These are phyloP conservation scores for Drosophila peninsularis DNA, from an alignment of 2,888 invertebrate species.

Conservation along the genomic window DNA sequence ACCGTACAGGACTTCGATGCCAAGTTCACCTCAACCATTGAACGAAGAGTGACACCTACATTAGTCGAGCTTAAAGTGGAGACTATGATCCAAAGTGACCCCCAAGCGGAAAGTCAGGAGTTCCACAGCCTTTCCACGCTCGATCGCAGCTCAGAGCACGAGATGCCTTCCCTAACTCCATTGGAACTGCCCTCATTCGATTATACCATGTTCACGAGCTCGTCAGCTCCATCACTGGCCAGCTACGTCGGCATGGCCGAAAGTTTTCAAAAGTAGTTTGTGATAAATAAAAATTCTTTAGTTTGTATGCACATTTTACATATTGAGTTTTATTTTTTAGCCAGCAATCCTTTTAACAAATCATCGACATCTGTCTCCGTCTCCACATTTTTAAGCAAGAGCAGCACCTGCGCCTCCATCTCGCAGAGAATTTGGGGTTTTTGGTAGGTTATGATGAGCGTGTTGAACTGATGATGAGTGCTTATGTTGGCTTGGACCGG, in stretches of 20 bases:
- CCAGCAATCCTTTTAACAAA: slow-evolving; percentile 79
- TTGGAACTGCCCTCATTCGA: slow-evolving; percentile 83
- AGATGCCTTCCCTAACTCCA: slow-evolving; percentile 81
- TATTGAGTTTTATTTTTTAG: slow-evolving; percentile 76
- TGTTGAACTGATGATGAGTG: slow-evolving; percentile 90
- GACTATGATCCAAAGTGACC: slow-evolving; percentile 40
- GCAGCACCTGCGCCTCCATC: slow-evolving; percentile 88
- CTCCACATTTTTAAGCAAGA: slow-evolving; percentile 82
- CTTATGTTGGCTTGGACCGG: slow-evolving; percentile 88
- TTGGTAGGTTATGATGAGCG: slow-evolving; percentile 91
- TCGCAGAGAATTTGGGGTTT: slow-evolving; percentile 90
- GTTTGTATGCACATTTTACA: slow-evolving; percentile 10
- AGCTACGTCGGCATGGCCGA: slow-evolving; percentile 63
- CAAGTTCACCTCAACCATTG: slow-evolving; percentile 65
- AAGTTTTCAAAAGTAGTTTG: slow-evolving; percentile 66
- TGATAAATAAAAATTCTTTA: slow-evolving; percentile 24
- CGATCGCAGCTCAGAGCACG: slow-evolving; percentile 50
- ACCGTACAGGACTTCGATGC: slow-evolving; percentile 82
- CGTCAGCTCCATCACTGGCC: slow-evolving; percentile 64
- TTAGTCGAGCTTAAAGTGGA: slow-evolving; percentile 56
- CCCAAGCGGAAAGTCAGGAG: slow-evolving; percentile 37
- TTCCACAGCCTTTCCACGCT: slow-evolving; percentile 16
- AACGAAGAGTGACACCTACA: slow-evolving; percentile 25
- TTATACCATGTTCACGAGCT: slow-evolving; percentile 69
- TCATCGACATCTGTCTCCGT: slow-evolving; percentile 84